Evolutionary conservation across 2,888 invertebrate species (phyloP), one percentile per base, ranked within the genome.

Genomic region (Drosophila yooni): DNA sequence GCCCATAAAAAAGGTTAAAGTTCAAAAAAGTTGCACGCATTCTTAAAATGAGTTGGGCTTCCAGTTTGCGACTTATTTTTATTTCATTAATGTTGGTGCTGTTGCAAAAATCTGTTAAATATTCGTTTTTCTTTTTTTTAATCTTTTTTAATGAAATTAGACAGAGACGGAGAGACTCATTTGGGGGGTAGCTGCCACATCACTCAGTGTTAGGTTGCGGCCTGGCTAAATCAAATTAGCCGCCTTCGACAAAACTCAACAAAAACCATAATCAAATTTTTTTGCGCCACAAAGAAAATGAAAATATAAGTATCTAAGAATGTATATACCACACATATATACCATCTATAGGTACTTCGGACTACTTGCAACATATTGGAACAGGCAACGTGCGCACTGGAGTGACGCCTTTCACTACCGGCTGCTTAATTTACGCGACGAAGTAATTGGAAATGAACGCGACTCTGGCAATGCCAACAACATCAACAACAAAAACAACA

Each of bases 241-340:
- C 74, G 83, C 76, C 78, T 66, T 90, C 78, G 73, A 86, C 83
- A 15, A 79, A 18, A 38, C 18, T 38, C 38, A 38, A 38, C 25
- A 46, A 90, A 74, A 79, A 90, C 89, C 85, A 90, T 89, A 86
- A 86, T 86, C 89, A 90, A 86, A 86, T 86, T 86, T 71, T 71
- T 79, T 63, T 15, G 21, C 60, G 56, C 73, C 74, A 86, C 74
- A 88, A 82, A 78, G 86, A 75, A 82, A 58, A 74, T 85, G 77
- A 74, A 88, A 89, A 88, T 46, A 79, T 79, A 56, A 51, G 51
- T 31, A 51, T 34, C 46, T 25, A 46, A 71, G 50, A 15, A 76
- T 58, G 54, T 63, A 58, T 40, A 56, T 29, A 29, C 40, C 25
- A 18, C 25, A 18, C 34, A 27, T 11, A 34, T 53, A 21, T 53